Conservation (phyloP, 1,140 invertebrate genomes). For the Oryctes rhinoceros region DNA sequence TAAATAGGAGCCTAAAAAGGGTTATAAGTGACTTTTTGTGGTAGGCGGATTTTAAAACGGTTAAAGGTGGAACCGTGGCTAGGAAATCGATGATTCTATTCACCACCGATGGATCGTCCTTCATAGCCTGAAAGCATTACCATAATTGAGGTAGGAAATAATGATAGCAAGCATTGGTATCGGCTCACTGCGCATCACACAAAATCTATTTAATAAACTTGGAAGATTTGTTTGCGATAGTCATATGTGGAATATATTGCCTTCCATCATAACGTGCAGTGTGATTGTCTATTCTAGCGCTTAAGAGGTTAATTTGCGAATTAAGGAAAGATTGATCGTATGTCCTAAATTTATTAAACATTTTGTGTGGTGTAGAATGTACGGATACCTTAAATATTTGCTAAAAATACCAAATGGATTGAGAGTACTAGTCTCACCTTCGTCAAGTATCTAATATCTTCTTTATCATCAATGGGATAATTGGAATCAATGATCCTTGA, state of each 20-base stretch:
- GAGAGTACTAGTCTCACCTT: background rate
- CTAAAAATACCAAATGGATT: too few relatives aligned
- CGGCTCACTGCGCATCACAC: too few relatives aligned
- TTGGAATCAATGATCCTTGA: background rate
- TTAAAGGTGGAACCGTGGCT: background rate
- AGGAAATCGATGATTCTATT: conserved; percentile 24
- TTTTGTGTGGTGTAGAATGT: too few relatives aligned
- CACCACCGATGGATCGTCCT: background rate
- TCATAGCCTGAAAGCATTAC: conserved; percentile 7
- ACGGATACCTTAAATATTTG: too few relatives aligned
- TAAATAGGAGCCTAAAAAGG: conserved; percentile 35
- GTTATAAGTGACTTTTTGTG: conserved; percentile 24
- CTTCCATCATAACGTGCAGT: too few relatives aligned
- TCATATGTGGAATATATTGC: background rate
- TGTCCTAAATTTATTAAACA: too few relatives aligned
- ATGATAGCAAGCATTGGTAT: too few relatives aligned
- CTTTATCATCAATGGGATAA: conserved; percentile 40
- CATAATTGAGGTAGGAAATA: background rate
- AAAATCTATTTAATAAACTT: background rate
- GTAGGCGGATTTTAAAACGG: background rate
- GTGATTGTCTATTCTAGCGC: too few relatives aligned
- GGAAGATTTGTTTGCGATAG: background rate
- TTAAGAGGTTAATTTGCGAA: too few relatives aligned
- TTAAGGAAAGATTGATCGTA: too few relatives aligned
- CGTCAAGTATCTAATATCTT: conserved; percentile 42